Conservation (phyloP, 2,113 vertebrate species). For the Neogobius melanostomus region DNA sequence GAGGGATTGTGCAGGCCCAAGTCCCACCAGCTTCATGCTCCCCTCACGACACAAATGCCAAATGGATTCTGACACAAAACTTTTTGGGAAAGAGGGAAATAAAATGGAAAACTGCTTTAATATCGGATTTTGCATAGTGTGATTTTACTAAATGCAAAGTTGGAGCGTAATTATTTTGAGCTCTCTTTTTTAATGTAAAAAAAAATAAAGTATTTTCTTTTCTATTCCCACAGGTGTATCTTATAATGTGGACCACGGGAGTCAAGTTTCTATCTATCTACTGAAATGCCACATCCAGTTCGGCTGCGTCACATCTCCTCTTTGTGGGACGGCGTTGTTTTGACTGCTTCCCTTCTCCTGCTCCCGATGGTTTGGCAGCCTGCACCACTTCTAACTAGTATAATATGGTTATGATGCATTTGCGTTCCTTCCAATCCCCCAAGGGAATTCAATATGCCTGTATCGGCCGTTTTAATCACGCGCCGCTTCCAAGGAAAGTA, state of each 20-base stretch:
- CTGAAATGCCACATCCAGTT: constrained; percentile 62
- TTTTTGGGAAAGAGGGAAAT: constrained; percentile 14
- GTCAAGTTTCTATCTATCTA: constrained; percentile 4
- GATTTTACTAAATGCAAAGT: constrained; percentile 46
- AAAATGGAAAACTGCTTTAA: constrained; percentile 16
- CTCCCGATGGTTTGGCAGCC: constrained; percentile 62
- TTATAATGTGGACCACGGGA: no score
- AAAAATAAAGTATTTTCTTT: no score
- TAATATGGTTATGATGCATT: constrained; percentile 79
- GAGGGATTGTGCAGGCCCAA: constrained; percentile 80
- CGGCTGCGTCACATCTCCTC: constrained; percentile 54
- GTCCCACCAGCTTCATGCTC: constrained; percentile 79
- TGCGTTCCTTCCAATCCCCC: constrained; percentile 73
- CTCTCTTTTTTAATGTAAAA: no score
- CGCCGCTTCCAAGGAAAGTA: constrained; percentile 68
- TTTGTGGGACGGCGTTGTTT: constrained; percentile 34
- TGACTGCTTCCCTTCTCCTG: constrained; percentile 40
- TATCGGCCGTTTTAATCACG: constrained; percentile 76
- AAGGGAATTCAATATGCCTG: constrained; percentile 73
- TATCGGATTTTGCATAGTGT: constrained; percentile 9
- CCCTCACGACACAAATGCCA: constrained; percentile 76
- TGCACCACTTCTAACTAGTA: constrained; percentile 56
- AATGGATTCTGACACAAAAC: constrained; percentile 56
- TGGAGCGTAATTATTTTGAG: no score
- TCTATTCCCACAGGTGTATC: no score